Evolutionary conservation across 2,888 invertebrate species (phyloP).

Genomic region (Dryadula phaetusa): DNA sequence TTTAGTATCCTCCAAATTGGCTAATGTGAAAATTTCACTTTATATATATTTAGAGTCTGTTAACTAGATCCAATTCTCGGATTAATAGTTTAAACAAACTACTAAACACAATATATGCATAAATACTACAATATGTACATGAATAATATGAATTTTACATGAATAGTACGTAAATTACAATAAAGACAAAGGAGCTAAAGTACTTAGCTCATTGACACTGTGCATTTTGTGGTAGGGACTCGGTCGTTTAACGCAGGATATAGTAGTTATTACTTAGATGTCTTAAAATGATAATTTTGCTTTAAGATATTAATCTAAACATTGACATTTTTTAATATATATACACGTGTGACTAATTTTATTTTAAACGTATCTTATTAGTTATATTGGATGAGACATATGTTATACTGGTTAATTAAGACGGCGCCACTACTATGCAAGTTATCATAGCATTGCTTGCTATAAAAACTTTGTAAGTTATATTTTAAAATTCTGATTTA

Average conservation of each 20-base stretch:
- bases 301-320: neutral
- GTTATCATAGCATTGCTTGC: neutral
- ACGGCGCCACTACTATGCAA: neutral
- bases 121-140: too few relatives aligned
- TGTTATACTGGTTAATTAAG: neutral
- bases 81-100: too few relatives aligned
- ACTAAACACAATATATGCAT: too few relatives aligned
- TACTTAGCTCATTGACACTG: neutral
- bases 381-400: too few relatives aligned
- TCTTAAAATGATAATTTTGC: neutral
- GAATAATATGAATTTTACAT: too few relatives aligned
- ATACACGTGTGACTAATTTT: neutral
- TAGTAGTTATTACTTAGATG: neutral
- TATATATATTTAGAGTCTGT: too few relatives aligned
- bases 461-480: constrained; percentile 17
- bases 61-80: too few relatives aligned
- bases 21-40: too few relatives aligned
- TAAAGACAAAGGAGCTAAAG: constrained; percentile 12
- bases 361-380: neutral
- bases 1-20: too few relatives aligned
- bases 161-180: constrained; percentile 15
- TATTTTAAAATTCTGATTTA: neutral
- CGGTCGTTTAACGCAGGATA: neutral
- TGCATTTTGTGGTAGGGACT: neutral
- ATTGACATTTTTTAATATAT: neutral